These are phyloP conservation scores for Dipodomys stephensi DNA, from an alignment of 2,113 vertebrate species.

Conservation along the genomic window DNA sequence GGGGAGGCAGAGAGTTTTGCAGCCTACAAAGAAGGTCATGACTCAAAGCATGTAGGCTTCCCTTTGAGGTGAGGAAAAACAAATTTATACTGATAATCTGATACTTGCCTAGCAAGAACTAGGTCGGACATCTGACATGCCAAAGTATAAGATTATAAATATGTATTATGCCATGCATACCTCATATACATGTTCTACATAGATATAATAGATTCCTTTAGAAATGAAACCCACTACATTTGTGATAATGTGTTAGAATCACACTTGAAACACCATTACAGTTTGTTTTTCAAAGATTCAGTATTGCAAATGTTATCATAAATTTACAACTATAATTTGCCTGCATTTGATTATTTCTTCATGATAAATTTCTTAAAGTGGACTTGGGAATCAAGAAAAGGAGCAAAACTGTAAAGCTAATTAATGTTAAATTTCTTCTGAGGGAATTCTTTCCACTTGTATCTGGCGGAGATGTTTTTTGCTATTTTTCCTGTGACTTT, in stretches of 20 bases:
- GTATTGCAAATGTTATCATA: slow-evolving; percentile 9
- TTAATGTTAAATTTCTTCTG: neutral
- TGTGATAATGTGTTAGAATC: neutral
- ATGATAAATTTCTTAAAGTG: neutral
- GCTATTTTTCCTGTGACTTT: neutral
- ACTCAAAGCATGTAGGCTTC: neutral
- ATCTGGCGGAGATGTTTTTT: neutral
- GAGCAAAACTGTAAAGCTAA: neutral
- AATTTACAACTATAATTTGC: neutral
- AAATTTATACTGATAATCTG: neutral
- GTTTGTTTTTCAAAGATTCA: neutral
- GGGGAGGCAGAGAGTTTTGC: neutral
- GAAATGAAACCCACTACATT: neutral
- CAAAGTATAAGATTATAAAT: neutral
- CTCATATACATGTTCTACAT: neutral
- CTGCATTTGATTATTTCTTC: neutral
- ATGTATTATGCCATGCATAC: neutral
- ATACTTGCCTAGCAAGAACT: neutral
- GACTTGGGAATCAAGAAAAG: neutral
- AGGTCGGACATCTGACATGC: neutral
- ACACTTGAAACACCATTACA: neutral
- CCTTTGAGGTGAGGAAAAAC: neutral
- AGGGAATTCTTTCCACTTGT: neutral
- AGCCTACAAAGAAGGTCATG: neutral
- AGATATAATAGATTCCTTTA: no score